Evolutionary conservation across 2,888 invertebrate genomes (phyloP), one percentile per base, ranked within the genome.

Genomic region (Brachyptera risi): DNA sequence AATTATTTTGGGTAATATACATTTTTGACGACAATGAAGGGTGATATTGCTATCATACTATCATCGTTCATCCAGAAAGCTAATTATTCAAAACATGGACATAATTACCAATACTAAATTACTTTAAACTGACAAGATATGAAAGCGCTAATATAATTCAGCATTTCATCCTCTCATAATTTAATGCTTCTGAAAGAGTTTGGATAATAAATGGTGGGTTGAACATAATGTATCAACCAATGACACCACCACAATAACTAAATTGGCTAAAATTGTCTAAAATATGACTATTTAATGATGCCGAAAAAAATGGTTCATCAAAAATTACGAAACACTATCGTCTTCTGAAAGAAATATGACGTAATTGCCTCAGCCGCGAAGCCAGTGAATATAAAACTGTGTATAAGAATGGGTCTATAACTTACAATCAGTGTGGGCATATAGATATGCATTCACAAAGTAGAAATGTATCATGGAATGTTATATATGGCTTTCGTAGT

Each of bases 231-330:
- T 44, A 17, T 44, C 44, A 44, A 11, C 44, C 44, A 44, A 44
- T 44, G 44, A 44, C 44, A 17, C 21, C 31, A 31, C 31, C 31
- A 31, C 31, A 31, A 31, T 31, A 19, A 17, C 19, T 44, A 44
- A 44, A 44, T 44, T 44, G 44, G 44, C 21, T 21, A 44, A 44
- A 44, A 44, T 44, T 44, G 44, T 44, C 21, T 37, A 35, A 51
- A 35, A 17, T 54, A 54, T 23, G 54, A 37, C 23, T 21, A 4
- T 54, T 54, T 54, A 54, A 54, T 54, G 54, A 54, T 19, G 35
- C 23, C 31, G 37, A 38, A n/a, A n/a, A 54, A 31, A 17, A 35
- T 31, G 37, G 35, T 37, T 54, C 13, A 54, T 54, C 54, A 54
- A 54, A 54, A 44, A 44, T 44, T 44, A 44, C 19, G 44, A 15